These are phyloP conservation scores for Zingel zingel DNA, from an alignment of 2,113 vertebrate genomes.

Conservation along the genomic window DNA sequence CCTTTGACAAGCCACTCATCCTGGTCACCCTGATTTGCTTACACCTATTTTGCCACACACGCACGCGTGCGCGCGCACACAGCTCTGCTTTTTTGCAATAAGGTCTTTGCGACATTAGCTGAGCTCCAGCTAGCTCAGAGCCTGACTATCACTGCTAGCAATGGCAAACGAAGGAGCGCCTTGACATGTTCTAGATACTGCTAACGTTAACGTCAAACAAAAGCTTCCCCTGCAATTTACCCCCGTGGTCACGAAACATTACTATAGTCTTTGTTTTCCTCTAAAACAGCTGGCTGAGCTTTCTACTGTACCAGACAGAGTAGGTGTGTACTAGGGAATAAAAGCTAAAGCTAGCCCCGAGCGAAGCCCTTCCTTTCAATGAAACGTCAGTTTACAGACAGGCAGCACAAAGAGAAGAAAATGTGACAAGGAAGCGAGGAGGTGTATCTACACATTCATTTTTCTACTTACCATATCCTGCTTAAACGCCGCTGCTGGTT, in stretches of 20 bases:
- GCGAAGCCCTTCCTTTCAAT: slow-evolving; percentile 68
- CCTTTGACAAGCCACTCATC: slow-evolving; percentile 18
- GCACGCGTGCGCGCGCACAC: neutral
- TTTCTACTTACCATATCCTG: slow-evolving; percentile 67
- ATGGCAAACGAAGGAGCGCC: neutral
- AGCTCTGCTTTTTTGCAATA: slow-evolving; percentile 32
- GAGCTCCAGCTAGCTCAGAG: slow-evolving; percentile 45
- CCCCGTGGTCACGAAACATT: neutral
- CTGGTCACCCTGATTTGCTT: neutral
- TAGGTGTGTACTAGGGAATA: slow-evolving; percentile 21
- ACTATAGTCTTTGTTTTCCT: neutral
- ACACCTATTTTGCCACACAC: neutral
- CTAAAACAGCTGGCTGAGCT: neutral
- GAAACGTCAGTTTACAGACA: slow-evolving; percentile 60
- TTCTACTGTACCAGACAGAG: neutral
- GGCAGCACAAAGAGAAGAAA: slow-evolving; percentile 65
- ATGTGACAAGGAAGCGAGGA: slow-evolving; percentile 9
- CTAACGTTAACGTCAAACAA: neutral
- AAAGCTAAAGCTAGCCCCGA: slow-evolving; percentile 65
- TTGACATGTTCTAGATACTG: neutral
- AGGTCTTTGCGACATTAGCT: slow-evolving; percentile 39
- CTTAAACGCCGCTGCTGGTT: neutral
- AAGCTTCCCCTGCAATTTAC: neutral
- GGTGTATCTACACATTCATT: neutral
- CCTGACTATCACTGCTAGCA: slow-evolving; percentile 53